phyloP scores from a whole-genome alignment of 2,113 vertebrate species.

The Neodontobutis hainanensis region DNA sequence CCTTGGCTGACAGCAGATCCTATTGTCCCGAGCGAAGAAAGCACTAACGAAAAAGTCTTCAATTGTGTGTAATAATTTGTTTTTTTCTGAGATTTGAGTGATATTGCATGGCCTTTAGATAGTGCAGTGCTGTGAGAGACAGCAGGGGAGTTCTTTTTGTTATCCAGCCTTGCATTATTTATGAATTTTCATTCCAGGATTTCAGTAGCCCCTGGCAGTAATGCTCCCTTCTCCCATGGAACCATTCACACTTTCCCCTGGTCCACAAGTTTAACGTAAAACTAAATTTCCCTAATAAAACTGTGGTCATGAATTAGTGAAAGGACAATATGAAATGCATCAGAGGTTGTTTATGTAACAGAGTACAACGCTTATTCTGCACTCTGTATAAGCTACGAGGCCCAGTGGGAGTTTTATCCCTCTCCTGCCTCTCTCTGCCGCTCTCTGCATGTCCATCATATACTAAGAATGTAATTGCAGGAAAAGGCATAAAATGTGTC shows the following conservation, averaged over 20 bases:
- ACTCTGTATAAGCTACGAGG: conserved; percentile 46
- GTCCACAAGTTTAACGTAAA: conserved; percentile 50
- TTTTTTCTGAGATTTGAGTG: conserved; percentile 68
- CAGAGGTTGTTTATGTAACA: conserved; percentile 52
- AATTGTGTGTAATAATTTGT: conserved; percentile 55
- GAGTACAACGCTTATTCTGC: conserved; percentile 49
- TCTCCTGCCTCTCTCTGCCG: background rate
- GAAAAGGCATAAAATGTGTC: conserved; percentile 44
- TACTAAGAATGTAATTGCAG: conserved; percentile 52
- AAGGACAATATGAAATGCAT: conserved; percentile 51
- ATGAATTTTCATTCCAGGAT: conserved; percentile 80
- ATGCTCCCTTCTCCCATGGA: conserved; percentile 66
- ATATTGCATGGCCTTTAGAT: conserved; percentile 70
- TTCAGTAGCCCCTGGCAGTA: conserved; percentile 74
- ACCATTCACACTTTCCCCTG: conserved; percentile 46
- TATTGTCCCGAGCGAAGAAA: conserved; percentile 48
- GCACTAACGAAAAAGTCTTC: conserved; percentile 23
- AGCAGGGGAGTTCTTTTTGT: conserved; percentile 77
- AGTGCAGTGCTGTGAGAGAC: conserved; percentile 59
- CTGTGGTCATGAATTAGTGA: conserved; percentile 68
- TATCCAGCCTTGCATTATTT: conserved; percentile 79
- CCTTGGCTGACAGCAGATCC: conserved; percentile 43
- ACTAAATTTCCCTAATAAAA: conserved; percentile 65
- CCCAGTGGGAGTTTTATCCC: conserved; percentile 54
- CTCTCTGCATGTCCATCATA: conserved; percentile 53